Evolutionary conservation across 2,113 vertebrate species (phyloP), one percentile per base, ranked within the genome.

Genomic region (Oostethus manadensis): DNA sequence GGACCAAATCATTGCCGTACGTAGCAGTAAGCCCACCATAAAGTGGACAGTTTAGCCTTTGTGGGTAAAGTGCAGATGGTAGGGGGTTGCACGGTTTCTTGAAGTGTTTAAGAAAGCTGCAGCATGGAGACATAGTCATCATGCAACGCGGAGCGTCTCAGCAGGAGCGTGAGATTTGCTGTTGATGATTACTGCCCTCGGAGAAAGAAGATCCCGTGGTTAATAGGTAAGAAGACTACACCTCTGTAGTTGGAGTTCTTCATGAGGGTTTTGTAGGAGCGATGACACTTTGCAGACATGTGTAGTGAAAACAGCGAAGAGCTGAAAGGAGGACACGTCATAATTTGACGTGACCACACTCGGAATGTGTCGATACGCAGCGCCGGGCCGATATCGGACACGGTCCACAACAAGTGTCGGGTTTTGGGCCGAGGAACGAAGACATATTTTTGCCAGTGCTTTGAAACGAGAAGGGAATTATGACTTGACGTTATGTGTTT

Each of bases 31-130:
- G 68, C 76, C 71, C 15, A 46, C 56, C 23, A n/a, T 51, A 54
- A 74, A 62, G 64, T 49, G 64, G 62, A 70, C 63, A 64, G 78
- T 70, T 80, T 68, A 65, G 54, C n/a, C 60, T 17, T 51, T 17
- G 68, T 58, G 21, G 43, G 40, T 66, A 38, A 54, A 55, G 55
- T 58, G 48, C 35, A 50, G 50, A 51, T 21, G 64, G 10, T 49
- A 40, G 26, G 62, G 58, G 60, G 78, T 66, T 53, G 62, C 49
- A 62, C 44, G 67, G 70, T 61, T 74, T 58, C 20, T 47, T 48
- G 56, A 64, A 62, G 46, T 62, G 66, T 71, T 65, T 69, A 26
- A 73, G 63, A 68, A 56, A 47, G 47, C 38, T 42, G 38, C 38
- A 48, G 66, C 51, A 63, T 69, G 68, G 62, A 76, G 61, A 29